Base-by-base conservation (phyloP, 2,113 vertebrate species). In the Gallinago paraguaiae region DNA sequence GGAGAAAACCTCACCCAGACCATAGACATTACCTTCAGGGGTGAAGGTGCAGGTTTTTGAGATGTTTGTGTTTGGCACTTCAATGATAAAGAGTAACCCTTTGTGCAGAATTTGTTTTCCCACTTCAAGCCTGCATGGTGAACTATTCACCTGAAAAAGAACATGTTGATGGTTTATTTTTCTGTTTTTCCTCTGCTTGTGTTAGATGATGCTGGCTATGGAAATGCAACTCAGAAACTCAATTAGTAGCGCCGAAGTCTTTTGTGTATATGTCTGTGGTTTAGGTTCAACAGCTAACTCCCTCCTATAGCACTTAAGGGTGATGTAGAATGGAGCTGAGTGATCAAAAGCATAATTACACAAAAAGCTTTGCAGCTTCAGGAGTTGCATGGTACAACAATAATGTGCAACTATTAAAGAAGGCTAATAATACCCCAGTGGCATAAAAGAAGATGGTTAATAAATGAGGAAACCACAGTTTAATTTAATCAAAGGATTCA, bases 1-100 rank as follows among this genome's bases (percentile, higher is more conserved):
- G 6, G 11, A 91, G 30, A 79, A 89, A 76, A 57, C 7, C 9
- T 83, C 76, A 88, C 37, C 35, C 64, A 68, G 45, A 65, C 10
- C 15, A 31, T 4, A 45, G 54, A 59, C 72, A 67, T 96, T 97
- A 97, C 96, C 97, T 97, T 8, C 48, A 84, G 72, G 96, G 13
- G 50, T 33, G 83, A 90, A 95, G 9, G 2, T 27, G 37, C 82
- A 92, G 5, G 1, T 51, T 92, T 93, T 22, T 72, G 90, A 97
- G 81, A 93, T 79, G 31, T 81, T 93, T 82, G 57, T 92, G 20
- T 61, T 68, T 45, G 69, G 57, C 45, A 94, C 90, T 82, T 78
- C 31, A 71, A 95, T 75, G 30, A 0, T 28, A 30, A 95, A 88
- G 9, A 1, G 13, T 17, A 70, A 6, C 1, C 95, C 96, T 83